Evolutionary conservation across 2,888 invertebrate species (phyloP).

Genomic region (Drosophila kuntzei): DNA sequence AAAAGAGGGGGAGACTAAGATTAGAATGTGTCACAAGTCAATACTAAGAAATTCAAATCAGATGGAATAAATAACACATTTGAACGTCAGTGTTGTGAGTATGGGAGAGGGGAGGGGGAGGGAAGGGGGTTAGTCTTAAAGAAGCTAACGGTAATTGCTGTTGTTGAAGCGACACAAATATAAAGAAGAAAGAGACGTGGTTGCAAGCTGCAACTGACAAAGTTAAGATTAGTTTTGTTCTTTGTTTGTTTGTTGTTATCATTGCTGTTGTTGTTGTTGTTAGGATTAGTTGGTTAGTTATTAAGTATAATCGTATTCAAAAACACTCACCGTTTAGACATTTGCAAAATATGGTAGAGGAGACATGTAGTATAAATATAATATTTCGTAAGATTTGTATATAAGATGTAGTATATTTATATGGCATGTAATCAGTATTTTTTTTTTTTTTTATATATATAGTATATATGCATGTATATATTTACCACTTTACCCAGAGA

Average conservation of each 20-base stretch:
- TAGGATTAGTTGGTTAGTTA: slow-evolving; percentile 49
- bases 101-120: slow-evolving; percentile 28
- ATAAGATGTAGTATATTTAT: slow-evolving; percentile 42
- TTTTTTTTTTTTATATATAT: slow-evolving; percentile 21
- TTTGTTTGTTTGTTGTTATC: slow-evolving; percentile 1
- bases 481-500: slow-evolving; percentile 83
- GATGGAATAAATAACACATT: slow-evolving; percentile 13
- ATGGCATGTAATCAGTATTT: slow-evolving; percentile 29
- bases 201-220: slow-evolving; percentile 24
- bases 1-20: not conserved
- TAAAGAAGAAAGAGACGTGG: slow-evolving; percentile 8
- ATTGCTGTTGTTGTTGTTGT: slow-evolving; percentile 33
- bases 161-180: slow-evolving; percentile 42
- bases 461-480: slow-evolving; percentile 59
- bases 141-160: slow-evolving; percentile 35
- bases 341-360: slow-evolving; percentile 77
- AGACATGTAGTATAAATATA: slow-evolving; percentile 78
- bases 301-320: slow-evolving; percentile 73
- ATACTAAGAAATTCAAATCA: not conserved
- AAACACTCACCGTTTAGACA: slow-evolving; percentile 86
- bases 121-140: slow-evolving; percentile 39
- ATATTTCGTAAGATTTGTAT: slow-evolving; percentile 47
- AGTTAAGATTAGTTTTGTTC: slow-evolving; percentile 14
- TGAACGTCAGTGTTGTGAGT: slow-evolving; percentile 71
- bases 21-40: not conserved